These are phyloP conservation scores for Plagodis dolabraria DNA, from an alignment of 2,888 invertebrate species.

Conservation along the genomic window DNA sequence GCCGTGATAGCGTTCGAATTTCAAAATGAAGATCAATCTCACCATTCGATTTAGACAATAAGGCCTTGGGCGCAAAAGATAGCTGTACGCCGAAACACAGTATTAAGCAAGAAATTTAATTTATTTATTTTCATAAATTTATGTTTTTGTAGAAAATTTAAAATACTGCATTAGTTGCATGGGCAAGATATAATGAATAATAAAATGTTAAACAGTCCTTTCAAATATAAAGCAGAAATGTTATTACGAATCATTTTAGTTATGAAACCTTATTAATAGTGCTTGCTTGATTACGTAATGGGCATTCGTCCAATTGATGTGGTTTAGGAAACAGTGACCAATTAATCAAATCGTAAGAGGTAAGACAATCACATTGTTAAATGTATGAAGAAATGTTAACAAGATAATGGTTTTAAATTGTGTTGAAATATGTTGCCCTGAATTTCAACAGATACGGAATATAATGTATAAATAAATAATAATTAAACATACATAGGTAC, in stretches of 20 bases:
- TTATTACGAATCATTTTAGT: not conserved
- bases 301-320: constrained; percentile 15
- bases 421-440: constrained; percentile 8
- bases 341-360: constrained; percentile 23
- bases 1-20: too few species aligned
- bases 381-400: constrained; percentile 22
- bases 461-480: not conserved
- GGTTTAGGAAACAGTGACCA: constrained; percentile 20
- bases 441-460: constrained; percentile 13
- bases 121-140: too few species aligned
- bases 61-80: too few species aligned
- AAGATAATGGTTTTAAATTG: constrained; percentile 16
- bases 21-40: too few species aligned
- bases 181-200: too few species aligned
- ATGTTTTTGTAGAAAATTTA: too few species aligned
- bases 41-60: too few species aligned
- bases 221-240: not conserved
- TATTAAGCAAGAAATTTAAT: too few species aligned
- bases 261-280: constrained; percentile 19
- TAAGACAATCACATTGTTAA: constrained; percentile 26
- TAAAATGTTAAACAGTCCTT: too few species aligned
- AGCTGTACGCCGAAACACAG: too few species aligned
- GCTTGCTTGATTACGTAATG: constrained; percentile 16
- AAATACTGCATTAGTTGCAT: too few species aligned
- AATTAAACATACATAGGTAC: too few species aligned